A percentile compares a stretch with the other conserved stretches of the same genome.
These are phyloP conservation scores for Agonopterix arenella DNA, from an alignment of 2,888 invertebrate species.

Conservation along the genomic window DNA sequence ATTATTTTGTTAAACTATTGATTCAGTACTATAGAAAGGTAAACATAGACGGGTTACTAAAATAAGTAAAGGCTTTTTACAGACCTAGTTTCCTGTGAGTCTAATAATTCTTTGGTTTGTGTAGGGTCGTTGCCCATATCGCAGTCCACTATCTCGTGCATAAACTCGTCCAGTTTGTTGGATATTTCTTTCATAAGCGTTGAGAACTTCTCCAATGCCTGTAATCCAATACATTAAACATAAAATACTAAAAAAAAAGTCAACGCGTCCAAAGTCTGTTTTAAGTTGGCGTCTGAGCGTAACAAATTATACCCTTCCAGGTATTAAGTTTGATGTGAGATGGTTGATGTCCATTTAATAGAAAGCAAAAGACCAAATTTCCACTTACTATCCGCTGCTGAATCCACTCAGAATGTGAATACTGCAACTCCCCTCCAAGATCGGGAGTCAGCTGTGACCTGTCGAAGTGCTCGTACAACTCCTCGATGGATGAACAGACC, in stretches of 20 bases:
- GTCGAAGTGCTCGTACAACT: slow-evolving; percentile 91
- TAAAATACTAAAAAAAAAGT: too few relatives aligned
- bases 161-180: slow-evolving; percentile 89
- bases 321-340: too few relatives aligned
- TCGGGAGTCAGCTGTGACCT: slow-evolving; percentile 91
- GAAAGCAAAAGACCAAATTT: too few relatives aligned
- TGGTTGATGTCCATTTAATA: too few relatives aligned
- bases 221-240: slow-evolving; percentile 27
- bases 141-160: slow-evolving; percentile 91
- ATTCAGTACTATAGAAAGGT: too few relatives aligned
- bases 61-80: slow-evolving; percentile 2
- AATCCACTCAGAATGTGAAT: slow-evolving; percentile 97
- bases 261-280: too few relatives aligned
- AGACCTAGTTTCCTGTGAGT: slow-evolving; percentile 86
- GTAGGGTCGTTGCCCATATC: slow-evolving; percentile 96
- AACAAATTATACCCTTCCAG: too few relatives aligned
- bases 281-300: too few relatives aligned
- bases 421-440: slow-evolving; percentile 91
- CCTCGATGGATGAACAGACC: slow-evolving; percentile 89
- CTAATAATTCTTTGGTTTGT: slow-evolving; percentile 91
- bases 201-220: slow-evolving; percentile 97
- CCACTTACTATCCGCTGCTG: slow-evolving; percentile 94
- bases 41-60: too few relatives aligned
- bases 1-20: too few relatives aligned
- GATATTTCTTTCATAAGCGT: slow-evolving; percentile 94